Percentiles rank a stretch among this genome's conserved stretches.
These are phyloP conservation scores for Florisuga fusca DNA, from an alignment of 2,797 vertebrate genomes.

Conservation along the genomic window DNA sequence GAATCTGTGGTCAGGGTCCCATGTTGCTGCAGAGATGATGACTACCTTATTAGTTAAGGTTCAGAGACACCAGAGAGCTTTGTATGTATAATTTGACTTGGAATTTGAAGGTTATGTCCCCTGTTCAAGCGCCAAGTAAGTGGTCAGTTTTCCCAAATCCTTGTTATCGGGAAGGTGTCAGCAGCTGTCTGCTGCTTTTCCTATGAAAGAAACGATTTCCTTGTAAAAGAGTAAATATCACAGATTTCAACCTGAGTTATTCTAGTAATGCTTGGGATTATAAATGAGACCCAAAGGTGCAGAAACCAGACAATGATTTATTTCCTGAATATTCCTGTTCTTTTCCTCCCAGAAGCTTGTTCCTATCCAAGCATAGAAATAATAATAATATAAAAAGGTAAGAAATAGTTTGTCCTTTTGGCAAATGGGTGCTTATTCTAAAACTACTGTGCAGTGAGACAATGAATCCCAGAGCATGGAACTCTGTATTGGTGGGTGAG, in stretches of 20 bases:
- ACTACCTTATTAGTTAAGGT: background rate
- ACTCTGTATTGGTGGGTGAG: background rate
- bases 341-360: background rate
- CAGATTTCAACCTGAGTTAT: conserved; percentile 27
- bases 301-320: conserved; percentile 1
- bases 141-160: background rate
- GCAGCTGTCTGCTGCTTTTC: background rate
- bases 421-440: background rate
- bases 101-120: background rate
- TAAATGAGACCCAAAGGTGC: conserved; percentile 41
- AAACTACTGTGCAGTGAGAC: background rate
- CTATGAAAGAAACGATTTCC: background rate
- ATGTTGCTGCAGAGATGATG: background rate
- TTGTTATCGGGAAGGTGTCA: too few species aligned
- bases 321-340: conserved; percentile 26
- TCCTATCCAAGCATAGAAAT: conserved; percentile 7
- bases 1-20: background rate
- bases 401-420: background rate
- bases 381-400: background rate
- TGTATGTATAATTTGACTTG: background rate
- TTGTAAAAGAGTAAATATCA: conserved; percentile 23
- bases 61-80: background rate
- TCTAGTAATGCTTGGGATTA: background rate
- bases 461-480: background rate
- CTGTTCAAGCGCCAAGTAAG: background rate